Evolutionary conservation across 2,888 invertebrate genomes (phyloP).

Genomic region (Lottia gigantea): DNA sequence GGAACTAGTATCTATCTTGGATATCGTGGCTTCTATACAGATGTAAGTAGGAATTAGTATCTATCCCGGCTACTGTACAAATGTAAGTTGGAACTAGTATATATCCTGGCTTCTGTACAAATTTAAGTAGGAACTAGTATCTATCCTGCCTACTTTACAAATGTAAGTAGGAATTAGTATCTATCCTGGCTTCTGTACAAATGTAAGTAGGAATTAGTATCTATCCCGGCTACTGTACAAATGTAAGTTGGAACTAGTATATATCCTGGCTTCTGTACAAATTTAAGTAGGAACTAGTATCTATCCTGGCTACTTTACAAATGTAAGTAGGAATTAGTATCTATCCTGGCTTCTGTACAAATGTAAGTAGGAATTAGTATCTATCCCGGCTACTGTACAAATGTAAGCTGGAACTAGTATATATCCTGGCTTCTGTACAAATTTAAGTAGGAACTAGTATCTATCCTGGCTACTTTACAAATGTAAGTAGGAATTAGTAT

Average conservation of each 20-base stretch:
- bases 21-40: no score
- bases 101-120: neutral
- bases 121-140: neutral
- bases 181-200: conserved; percentile 62
- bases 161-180: neutral
- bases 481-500: neutral
- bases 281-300: neutral
- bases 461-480: conserved; percentile 1
- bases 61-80: conserved; percentile 7
- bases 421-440: neutral
- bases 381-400: neutral
- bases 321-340: neutral
- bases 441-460: neutral
- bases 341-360: neutral
- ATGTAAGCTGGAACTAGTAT: neutral
- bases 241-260: no score
- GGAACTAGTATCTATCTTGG: no score
- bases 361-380: neutral
- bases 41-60: neutral
- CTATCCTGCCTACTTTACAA: neutral
- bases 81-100: neutral
- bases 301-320: conserved; percentile 7
- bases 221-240: no score
- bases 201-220: conserved; percentile 67
- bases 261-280: no score